phyloP scores from a whole-genome alignment of 2,113 vertebrate genomes.

The Labrus mixtus region DNA sequence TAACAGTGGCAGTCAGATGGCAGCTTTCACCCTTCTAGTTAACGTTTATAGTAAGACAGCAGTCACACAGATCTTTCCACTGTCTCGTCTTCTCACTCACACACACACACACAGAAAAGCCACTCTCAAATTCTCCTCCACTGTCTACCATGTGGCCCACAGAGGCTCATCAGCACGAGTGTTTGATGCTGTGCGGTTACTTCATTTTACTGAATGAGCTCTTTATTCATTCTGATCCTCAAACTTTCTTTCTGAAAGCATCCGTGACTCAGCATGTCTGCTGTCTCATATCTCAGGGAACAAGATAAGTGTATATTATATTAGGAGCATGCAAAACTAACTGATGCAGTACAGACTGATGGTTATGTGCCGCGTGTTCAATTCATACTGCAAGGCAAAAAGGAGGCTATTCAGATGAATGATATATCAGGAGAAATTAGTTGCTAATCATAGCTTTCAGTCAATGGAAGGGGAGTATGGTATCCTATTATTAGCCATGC shows the following conservation, averaged over 20 bases:
- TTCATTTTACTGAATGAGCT: slow-evolving; percentile 49
- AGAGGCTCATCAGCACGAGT: slow-evolving; percentile 42
- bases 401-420: slow-evolving; percentile 8
- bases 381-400: slow-evolving; percentile 15
- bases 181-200: slow-evolving; percentile 19
- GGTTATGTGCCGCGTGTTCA: not conserved
- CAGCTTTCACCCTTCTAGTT: slow-evolving; percentile 3
- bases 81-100: slow-evolving; percentile 3
- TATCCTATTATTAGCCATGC: slow-evolving; percentile 62
- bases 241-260: slow-evolving; percentile 40
- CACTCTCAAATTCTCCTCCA: slow-evolving; percentile 14
- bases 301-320: slow-evolving; percentile 30
- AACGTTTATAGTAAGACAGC: slow-evolving; percentile 29
- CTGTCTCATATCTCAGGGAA: slow-evolving; percentile 30
- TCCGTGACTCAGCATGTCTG: slow-evolving; percentile 58
- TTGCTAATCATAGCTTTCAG: slow-evolving; percentile 45
- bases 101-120: slow-evolving; percentile 8
- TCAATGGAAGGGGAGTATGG: slow-evolving; percentile 6
- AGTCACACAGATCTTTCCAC: not conserved
- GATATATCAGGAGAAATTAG: slow-evolving; percentile 26
- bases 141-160: slow-evolving; percentile 5
- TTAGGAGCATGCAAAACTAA: slow-evolving; percentile 10
- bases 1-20: slow-evolving; percentile 30
- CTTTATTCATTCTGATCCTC: slow-evolving; percentile 39
- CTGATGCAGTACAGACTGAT: slow-evolving; percentile 8